Conservation (phyloP, 2,888 invertebrate genomes). For the Yponomeuta sedellus region DNA sequence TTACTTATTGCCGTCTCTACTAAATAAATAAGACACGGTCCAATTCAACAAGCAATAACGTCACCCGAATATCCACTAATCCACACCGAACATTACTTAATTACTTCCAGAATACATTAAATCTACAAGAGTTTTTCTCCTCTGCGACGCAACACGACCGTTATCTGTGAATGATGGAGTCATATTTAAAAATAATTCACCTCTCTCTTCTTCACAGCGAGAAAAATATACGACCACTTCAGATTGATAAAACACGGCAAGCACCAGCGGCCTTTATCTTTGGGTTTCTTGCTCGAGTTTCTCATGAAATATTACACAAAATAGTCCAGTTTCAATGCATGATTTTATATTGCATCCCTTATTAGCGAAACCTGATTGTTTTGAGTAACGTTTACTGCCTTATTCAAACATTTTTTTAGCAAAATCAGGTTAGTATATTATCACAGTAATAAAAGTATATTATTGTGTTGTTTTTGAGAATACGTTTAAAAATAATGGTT, state of each 20-base stretch:
- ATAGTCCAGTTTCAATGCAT: no score
- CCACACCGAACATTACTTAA: conserved; percentile 53
- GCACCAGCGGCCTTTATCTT: background rate
- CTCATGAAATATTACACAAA: no score
- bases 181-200: conserved; percentile 72
- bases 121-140: conserved; percentile 53
- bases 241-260: conserved; percentile 33
- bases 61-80: conserved; percentile 43
- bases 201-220: conserved; percentile 45
- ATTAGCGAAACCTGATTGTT: no score
- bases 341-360: no score
- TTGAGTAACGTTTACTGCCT: no score
- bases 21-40: conserved; percentile 3
- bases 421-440: no score
- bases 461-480: no score
- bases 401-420: no score
- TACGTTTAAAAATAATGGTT: no score
- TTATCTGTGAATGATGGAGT: conserved; percentile 70
- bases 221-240: conserved; percentile 60
- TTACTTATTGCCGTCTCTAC: conserved; percentile 24
- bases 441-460: no score
- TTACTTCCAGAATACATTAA: conserved; percentile 50
- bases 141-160: conserved; percentile 46
- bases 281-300: no score
- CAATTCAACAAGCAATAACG: conserved; percentile 41